Evolutionary conservation across 2,797 vertebrate species (phyloP).

Genomic region (Liparis tanakae): DNA sequence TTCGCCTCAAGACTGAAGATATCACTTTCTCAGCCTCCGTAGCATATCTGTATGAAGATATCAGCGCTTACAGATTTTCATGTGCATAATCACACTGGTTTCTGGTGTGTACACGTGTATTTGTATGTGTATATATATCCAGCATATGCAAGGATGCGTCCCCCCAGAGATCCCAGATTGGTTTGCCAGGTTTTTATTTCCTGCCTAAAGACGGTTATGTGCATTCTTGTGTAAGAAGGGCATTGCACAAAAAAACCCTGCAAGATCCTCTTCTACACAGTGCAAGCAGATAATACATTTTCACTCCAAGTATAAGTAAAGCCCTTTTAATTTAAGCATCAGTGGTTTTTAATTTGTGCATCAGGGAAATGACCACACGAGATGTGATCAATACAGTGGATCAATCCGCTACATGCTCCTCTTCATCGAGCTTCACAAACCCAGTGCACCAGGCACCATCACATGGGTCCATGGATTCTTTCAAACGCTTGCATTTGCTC

Average conservation of each 20-base stretch:
- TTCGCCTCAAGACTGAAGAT: conserved; percentile 14
- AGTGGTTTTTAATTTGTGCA: conserved; percentile 36
- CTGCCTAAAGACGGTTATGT: conserved; percentile 10
- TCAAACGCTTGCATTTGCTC: background rate
- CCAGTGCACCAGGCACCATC: background rate
- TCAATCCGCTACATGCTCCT: conserved; percentile 12
- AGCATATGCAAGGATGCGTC: background rate
- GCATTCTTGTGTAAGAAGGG: background rate
- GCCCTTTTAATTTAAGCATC: conserved; percentile 6
- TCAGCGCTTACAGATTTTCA: background rate
- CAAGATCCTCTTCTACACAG: background rate
- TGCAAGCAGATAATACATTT: background rate
- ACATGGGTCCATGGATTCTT: background rate
- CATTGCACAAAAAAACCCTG: background rate
- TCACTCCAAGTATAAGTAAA: conserved; percentile 18
- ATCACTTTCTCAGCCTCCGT: conserved; percentile 3
- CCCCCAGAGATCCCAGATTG: background rate
- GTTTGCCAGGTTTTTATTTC: conserved; percentile 13
- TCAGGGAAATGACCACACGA: conserved; percentile 22
- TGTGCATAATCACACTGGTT: background rate
- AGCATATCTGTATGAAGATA: background rate
- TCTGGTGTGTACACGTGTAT: background rate
- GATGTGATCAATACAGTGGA: conserved; percentile 34
- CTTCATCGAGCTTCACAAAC: background rate
- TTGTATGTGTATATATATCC: background rate